Base-by-base conservation (phyloP, 2,888 invertebrate genomes). In the Strigamia crassipes region DNA sequence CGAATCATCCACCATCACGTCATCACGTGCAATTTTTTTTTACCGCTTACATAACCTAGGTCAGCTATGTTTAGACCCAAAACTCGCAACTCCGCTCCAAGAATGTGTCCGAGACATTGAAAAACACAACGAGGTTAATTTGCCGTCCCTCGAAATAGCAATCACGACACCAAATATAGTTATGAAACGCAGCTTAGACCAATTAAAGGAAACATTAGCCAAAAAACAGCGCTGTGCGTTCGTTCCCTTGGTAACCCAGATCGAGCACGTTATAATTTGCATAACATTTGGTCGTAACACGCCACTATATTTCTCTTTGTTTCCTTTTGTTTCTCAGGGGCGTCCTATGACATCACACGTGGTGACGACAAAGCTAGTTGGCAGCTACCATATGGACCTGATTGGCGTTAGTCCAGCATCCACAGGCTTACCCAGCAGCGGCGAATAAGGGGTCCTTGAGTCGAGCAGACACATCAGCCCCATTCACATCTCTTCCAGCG, bases 401-500 rank as follows among this genome's bases (percentile, higher is more conserved):
- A 23, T 61, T 61, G 61, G 61, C 61, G 18, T 5, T 61, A 23
- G 61, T 61, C 61, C 61, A 61, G 61, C 61, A 61, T 61, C 18
- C 61, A 61, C 61, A n/a, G 61, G 61, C 18, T 61, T 61, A 61
- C n/a, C 61, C 61, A 61, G 61, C 6, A n/a, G 21, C 61, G 10
- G 21, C 61, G 61, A 61, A 61, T 61, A 61, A 34, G 61, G 61
- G 61, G 21, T 18, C 61, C 61, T 61, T 61, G 61, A 61, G 61
- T 61, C 61, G 18, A 23, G 61, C 61, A 21, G 61, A 61, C 61
- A 56, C 61, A 61, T 61, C 23, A 23, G 61, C 6, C 23, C 61
- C 61, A 61, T 61, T 61, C 61, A 61, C 61, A 61, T 61, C 61
- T 61, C 61, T 61, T 61, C 61, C 61, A 61, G 23, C 61, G 21